Evolutionary conservation across 1,140 invertebrate species (phyloP), one percentile per base, ranked within the genome.

Genomic region (Orchesella cincta): DNA sequence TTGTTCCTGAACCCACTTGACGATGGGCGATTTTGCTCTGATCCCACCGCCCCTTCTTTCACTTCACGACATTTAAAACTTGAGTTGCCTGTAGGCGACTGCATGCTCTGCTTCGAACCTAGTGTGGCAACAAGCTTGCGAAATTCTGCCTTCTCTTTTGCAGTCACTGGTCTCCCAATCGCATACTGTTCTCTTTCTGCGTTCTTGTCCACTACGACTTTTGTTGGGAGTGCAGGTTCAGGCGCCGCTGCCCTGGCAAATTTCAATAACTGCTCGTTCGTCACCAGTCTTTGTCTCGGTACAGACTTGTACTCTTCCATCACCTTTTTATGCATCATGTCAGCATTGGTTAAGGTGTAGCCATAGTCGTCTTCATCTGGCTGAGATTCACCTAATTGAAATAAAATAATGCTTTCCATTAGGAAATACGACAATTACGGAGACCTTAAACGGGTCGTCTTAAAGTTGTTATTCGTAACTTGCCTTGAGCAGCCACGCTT

Each of bases 281-380:
- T n/a, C n/a, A 80, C 2, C 83, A 76, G 39, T 35, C 28, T 2
- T 26, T 57, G 3, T 23, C 86, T 77, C 81, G 91, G 91, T 78
- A 90, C 85, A 83, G 88, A 90, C 80, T 89, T 91, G 79, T 93
- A 94, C 84, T 94, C 94, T 76, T 92, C 90, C 87, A 95, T 93
- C 85, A 95, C 90, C 84, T 93, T 92, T 78, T 91, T 89, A 85
- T 94, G 94, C 79, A 93, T 89, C 34, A 90, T 91, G 73, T 92
- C 89, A 0, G 93, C 92, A 84, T 92, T 91, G 81, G 92, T 91
- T 0, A 93, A 95, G 20, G 92, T 92, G 84, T 94, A 96, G 3
- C 94, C 92, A 84, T 95, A 96, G 84, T 96, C 94, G 88, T 96
- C 94, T 84, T 94, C 93, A 83, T 95, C 93, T 0, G 92, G 92